These are phyloP conservation scores for Saturnia japonica DNA, from an alignment of 2,888 invertebrate species.

Conservation along the genomic window DNA sequence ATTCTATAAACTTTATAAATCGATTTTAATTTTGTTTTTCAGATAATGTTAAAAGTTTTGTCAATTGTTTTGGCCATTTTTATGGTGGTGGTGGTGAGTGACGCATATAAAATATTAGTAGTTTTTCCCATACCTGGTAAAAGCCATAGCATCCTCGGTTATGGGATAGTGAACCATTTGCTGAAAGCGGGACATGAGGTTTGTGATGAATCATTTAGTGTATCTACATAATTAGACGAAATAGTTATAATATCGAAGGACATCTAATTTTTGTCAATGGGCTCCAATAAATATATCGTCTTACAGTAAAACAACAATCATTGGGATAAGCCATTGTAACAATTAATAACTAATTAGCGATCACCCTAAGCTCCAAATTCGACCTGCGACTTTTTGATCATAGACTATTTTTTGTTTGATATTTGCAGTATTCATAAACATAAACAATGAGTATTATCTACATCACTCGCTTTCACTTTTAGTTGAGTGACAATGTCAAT, in stretches of 20 bases:
- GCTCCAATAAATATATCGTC: no score
- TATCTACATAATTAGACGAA: no score
- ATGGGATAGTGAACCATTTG: slow-evolving; percentile 43
- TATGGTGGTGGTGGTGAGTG: slow-evolving; percentile 25
- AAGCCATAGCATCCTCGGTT: slow-evolving; percentile 50
- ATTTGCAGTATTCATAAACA: no score
- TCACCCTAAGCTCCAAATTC: no score
- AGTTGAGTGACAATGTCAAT: no score
- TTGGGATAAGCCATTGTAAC: neutral
- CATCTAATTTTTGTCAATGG: no score
- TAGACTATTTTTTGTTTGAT: no score
- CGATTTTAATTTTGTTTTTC: slow-evolving; percentile 12
- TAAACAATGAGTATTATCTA: no score
- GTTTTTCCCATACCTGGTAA: slow-evolving; percentile 44
- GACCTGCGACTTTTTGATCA: no score
- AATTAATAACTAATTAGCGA: no score
- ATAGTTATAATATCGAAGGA: no score
- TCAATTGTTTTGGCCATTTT: slow-evolving; percentile 24
- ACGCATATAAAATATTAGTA: slow-evolving; percentile 43
- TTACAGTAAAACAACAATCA: neutral
- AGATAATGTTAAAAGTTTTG: slow-evolving; percentile 26
- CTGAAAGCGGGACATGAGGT: slow-evolving; percentile 54
- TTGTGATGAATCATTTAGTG: slow-evolving; percentile 19
- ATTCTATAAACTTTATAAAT: neutral
- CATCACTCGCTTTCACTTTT: no score